Base-by-base conservation (phyloP, 2,888 invertebrate genomes). In the Gonocerus acuteangulatus region DNA sequence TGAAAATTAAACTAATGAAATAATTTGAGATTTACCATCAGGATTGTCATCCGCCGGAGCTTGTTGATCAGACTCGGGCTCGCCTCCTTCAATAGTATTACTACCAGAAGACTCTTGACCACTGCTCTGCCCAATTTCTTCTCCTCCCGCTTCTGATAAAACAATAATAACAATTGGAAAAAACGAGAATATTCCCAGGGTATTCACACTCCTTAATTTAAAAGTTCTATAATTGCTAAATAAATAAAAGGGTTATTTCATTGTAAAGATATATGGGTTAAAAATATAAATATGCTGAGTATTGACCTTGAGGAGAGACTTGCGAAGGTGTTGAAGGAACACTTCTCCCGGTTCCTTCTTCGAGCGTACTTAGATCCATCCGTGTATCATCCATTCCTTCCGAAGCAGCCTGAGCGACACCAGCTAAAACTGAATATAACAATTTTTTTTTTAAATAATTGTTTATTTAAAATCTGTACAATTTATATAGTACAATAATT, bases 381-480 rank as follows among this genome's bases (percentile, higher is more conserved):
- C 85, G 79, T 49, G 86, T 84, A 73, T 87, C 87, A 74, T 86
- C 87, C 78, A 87, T 83, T 67, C 82, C 80, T 72, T 84, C 83
- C 51, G 80, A 79, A 16, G 77, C 78, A 18, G 79, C 75, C 66
- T 80, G 78, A 2, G 77, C 74, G 62, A 76, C 73, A 63, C 75
- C 74, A 62, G 65, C 61, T 16, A 65, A 62, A 2, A 57, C 57
- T 57, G 23, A 1, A n/a, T 6, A n/a, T 21, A 48, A 48, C 4
- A n/a, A n/a, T n/a, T n/a, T n/a, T n/a, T n/a, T 7, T 11, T 9
- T 9, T 6, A 34, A 34, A 34, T 34, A 7, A 34, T 34, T 34
- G 7, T n/a, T n/a, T n/a, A n/a, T n/a, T n/a, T n/a, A n/a, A n/a
- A n/a, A n/a, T n/a, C n/a, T n/a, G n/a, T n/a, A n/a, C n/a, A n/a